These are phyloP conservation scores for Hypocryptadius cinnamomeus DNA, from an alignment of 2,113 vertebrate genomes.

Conservation along the genomic window DNA sequence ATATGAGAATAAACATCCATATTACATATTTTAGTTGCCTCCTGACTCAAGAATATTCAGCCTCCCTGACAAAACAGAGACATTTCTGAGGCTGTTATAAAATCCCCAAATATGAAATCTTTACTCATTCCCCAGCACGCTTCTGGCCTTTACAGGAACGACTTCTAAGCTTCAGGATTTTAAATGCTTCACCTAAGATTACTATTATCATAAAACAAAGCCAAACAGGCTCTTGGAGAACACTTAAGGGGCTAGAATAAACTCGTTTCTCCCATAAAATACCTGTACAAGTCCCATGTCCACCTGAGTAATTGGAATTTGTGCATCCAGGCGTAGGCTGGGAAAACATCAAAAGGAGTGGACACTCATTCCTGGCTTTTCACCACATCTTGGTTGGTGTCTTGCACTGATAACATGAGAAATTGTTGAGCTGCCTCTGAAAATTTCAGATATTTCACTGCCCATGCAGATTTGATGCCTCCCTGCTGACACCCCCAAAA, in stretches of 20 bases:
- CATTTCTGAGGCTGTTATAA: neutral
- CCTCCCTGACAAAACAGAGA: neutral
- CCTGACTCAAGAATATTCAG: neutral
- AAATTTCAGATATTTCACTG: neutral
- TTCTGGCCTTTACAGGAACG: neutral
- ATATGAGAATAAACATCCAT: neutral
- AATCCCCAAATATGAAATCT: neutral
- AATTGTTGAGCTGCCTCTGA: neutral
- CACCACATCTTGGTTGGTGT: neutral
- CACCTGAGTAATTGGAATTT: neutral
- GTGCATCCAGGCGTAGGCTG: neutral
- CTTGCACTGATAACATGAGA: neutral
- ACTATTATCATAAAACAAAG: neutral
- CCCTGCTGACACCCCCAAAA: neutral
- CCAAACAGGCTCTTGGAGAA: neutral
- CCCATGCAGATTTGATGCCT: neutral
- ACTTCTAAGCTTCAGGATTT: neutral
- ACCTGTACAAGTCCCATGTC: neutral
- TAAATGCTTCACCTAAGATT: neutral
- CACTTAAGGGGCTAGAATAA: neutral
- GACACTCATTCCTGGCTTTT: neutral
- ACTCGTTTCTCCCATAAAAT: neutral
- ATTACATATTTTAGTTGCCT: neutral
- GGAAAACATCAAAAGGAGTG: neutral
- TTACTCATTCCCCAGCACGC: neutral